Percentiles rank a stretch among this genome's conserved stretches.
These are phyloP conservation scores for Xiphydria camelus DNA, from an alignment of 2,888 invertebrate genomes.

Conservation along the genomic window DNA sequence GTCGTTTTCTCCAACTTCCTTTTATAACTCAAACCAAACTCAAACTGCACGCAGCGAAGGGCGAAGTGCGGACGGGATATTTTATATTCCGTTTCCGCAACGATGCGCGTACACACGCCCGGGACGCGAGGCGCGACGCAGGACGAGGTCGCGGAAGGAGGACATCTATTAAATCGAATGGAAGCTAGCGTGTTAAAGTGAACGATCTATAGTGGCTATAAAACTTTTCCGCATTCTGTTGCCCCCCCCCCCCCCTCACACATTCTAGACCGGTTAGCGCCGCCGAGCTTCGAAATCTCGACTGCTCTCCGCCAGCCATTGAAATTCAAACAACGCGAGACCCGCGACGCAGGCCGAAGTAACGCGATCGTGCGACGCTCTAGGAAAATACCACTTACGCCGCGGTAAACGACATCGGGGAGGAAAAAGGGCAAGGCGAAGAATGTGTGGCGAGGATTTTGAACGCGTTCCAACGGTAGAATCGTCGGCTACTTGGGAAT, in stretches of 20 bases:
- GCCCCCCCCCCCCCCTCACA: background rate
- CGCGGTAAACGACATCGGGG: no score
- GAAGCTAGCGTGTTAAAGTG: constrained; percentile 2
- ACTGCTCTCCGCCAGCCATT: constrained; percentile 14
- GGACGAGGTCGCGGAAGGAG: background rate
- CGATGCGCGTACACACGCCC: background rate
- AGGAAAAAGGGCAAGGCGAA: no score
- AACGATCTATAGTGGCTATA: constrained; percentile 3
- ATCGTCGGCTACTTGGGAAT: no score
- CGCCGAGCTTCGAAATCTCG: constrained; percentile 4
- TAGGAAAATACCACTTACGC: no score
- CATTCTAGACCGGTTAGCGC: background rate
- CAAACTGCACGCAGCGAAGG: background rate
- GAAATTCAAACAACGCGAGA: constrained; percentile 31
- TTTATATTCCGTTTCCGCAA: constrained; percentile 7
- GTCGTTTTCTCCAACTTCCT: no score
- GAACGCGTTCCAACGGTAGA: no score
- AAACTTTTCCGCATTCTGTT: background rate
- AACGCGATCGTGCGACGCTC: no score
- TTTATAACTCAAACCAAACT: no score
- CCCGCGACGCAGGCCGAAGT: no score
- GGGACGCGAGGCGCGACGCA: background rate
- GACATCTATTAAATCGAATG: constrained; percentile 6
- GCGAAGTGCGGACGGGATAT: background rate
- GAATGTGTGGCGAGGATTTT: no score